Percentiles rank a stretch among this genome's conserved stretches.
These are phyloP conservation scores for Kryphioiulus occultus DNA, from an alignment of 2,888 invertebrate genomes.

Conservation along the genomic window DNA sequence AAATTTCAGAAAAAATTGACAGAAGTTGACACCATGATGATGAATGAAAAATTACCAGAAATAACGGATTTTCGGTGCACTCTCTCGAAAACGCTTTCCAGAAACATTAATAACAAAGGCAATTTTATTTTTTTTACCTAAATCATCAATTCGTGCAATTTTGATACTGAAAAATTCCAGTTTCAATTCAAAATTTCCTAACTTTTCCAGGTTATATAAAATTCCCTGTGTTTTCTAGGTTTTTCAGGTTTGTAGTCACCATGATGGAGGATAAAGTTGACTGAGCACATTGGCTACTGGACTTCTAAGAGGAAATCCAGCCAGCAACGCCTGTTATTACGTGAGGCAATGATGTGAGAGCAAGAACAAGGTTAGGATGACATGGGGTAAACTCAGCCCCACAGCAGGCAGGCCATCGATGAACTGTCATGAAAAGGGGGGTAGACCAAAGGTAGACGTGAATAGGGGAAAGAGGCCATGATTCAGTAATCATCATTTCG, in stretches of 20 bases:
- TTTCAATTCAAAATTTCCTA: no score
- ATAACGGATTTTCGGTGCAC: no score
- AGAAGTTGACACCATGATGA: no score
- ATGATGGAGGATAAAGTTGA: background rate
- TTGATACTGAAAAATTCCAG: no score
- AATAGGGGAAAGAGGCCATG: background rate
- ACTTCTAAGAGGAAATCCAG: background rate
- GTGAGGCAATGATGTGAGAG: background rate
- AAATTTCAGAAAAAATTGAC: no score
- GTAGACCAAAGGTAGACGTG: slow-evolving; percentile 5
- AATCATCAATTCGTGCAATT: background rate
- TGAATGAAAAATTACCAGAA: no score
- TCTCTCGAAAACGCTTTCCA: no score
- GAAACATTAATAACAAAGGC: no score
- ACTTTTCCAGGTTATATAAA: no score
- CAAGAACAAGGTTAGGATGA: background rate
- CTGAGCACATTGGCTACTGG: background rate
- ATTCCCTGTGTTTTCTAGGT: no score
- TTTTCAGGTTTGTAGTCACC: no score
- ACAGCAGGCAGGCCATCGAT: background rate
- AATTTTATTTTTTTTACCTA: background rate
- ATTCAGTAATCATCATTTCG: background rate
- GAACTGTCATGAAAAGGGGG: background rate
- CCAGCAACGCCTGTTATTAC: background rate
- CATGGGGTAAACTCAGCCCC: background rate